Conservation (phyloP, 2,797 vertebrate genomes). For the Aselliscus stoliczkanus region DNA sequence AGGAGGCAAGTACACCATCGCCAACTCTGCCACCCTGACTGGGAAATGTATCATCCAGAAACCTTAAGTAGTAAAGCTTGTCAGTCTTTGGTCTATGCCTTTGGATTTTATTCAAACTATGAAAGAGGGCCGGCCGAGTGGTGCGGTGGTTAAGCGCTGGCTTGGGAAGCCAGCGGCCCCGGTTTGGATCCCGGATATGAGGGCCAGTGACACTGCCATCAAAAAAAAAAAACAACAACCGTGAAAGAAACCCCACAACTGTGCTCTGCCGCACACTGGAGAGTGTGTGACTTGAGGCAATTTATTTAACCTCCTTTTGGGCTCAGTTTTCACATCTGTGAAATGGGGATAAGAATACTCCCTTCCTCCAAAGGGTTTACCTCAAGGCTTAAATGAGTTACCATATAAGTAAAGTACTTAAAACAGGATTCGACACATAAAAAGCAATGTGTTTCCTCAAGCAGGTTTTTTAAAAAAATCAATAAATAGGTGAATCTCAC, state of each 20-base stretch:
- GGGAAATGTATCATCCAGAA: not conserved
- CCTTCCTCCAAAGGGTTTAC: not conserved
- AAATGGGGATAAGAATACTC: not conserved
- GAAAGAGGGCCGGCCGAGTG: no score
- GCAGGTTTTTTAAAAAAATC: not conserved
- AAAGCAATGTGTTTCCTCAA: not conserved
- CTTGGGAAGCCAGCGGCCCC: no score
- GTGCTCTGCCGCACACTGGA: not conserved
- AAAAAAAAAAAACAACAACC: no score
- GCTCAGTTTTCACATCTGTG: not conserved
- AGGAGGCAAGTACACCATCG: no score
- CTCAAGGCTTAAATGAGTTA: not conserved
- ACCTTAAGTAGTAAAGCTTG: no score
- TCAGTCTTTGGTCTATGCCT: no score
- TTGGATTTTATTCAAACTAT: no score
- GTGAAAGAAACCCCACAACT: no score
- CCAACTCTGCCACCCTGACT: no score
- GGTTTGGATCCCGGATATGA: no score
- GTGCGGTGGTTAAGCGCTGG: no score
- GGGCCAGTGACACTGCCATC: no score
- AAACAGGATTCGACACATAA: not conserved
- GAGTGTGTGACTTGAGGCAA: not conserved
- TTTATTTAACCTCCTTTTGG: not conserved
- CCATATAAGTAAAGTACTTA: not conserved
- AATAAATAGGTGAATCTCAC: not conserved